Base-by-base conservation (phyloP, 2,888 invertebrate genomes). In the Abrostola triplasia region DNA sequence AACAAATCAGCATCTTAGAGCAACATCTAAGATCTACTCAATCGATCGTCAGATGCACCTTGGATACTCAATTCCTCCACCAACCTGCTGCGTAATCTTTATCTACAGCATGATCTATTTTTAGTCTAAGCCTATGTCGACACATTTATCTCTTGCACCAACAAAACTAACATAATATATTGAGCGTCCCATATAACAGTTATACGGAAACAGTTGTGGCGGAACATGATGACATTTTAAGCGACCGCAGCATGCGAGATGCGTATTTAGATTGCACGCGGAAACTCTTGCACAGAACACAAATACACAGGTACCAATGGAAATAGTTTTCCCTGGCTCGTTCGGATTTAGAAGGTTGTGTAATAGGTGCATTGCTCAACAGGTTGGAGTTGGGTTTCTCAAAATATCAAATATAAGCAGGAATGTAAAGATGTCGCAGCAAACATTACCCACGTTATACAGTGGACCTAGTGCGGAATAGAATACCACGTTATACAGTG, bases 201-300 rank as follows among this genome's bases (percentile, higher is more conserved):
- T 73, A 73, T 59, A 64, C 74, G 80, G 79, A 82, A 81, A 71
- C 64, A n/a, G 59, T 7, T 37, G 44, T 53, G 36, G 47, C 53
- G 42, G 54, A 53, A 61, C 67, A 67, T 71, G 79, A 82, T 82
- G 81, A 82, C 82, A 83, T 83, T 81, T 82, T 81, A 78, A 83
- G 55, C 66, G 77, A 41, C 41, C 36, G 56, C 59, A 68, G 62
- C 77, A 75, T 71, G 73, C 72, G 63, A 82, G 76, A 74, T 81
- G 73, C 61, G 67, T 69, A 67, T 77, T 76, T 80, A 81, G 73
- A 83, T 77, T 61, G 70, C 62, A 80, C 73, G 57, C 77, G 80
- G 73, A 80, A 47, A 73, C 79, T 76, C 66, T 76, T 65, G 73
- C 62, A 62, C 76, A 79, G 24, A 60, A 41, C 60, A 60, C 60